Conservation (phyloP, 2,888 invertebrate genomes). For the Cheiracanthium punctorium region DNA sequence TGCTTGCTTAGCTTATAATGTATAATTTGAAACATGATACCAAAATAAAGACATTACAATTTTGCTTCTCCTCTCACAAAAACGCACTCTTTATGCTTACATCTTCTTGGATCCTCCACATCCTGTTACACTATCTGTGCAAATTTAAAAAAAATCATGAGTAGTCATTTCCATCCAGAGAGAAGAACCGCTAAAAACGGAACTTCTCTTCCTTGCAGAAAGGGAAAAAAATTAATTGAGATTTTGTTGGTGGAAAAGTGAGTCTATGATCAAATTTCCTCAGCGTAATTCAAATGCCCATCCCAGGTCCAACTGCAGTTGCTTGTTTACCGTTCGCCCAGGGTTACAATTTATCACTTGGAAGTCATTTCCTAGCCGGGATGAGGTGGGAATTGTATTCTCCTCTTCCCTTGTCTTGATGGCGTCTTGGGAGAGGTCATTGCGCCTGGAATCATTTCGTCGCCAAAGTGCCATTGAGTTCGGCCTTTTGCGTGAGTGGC, state of each 20-base stretch:
- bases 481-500: neutral
- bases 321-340: constrained; percentile 2
- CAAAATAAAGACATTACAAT: no score
- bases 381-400: constrained; percentile 5
- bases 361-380: neutral
- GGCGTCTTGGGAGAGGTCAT: neutral
- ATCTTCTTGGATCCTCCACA: no score
- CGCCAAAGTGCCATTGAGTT: no score
- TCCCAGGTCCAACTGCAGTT: neutral
- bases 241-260: neutral
- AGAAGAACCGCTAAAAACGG: no score
- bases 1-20: no score
- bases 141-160: no score
- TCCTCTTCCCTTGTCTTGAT: neutral
- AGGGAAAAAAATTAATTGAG: no score
- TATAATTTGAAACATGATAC: no score
- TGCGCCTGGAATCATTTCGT: neutral
- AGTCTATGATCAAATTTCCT: neutral
- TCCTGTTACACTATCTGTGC: no score
- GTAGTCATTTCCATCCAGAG: no score
- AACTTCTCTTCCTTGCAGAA: neutral
- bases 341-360: neutral
- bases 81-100: no score
- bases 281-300: neutral
- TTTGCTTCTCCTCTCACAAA: no score